Percentiles rank a stretch among this genome's conserved stretches.
These are phyloP conservation scores for Chinchilla lanigera DNA, from an alignment of 2,113 vertebrate species.

Conservation along the genomic window DNA sequence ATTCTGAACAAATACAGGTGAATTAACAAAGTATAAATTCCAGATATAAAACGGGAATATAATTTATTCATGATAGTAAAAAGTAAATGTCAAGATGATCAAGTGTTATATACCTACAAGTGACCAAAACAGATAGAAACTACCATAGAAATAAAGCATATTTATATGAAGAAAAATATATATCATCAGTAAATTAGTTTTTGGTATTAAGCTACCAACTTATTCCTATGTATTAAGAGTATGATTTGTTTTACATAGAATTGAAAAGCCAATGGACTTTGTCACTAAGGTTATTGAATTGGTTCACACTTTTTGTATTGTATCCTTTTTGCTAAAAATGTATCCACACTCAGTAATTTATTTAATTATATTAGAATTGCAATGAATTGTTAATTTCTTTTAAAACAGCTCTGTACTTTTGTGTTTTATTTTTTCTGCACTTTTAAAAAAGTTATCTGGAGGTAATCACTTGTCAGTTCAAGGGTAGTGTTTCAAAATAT, in stretches of 20 bases:
- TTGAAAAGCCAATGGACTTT: background rate
- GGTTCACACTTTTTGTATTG: background rate
- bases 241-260: background rate
- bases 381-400: background rate
- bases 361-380: background rate
- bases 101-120: background rate
- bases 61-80: background rate
- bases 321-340: background rate
- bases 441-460: background rate
- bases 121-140: background rate
- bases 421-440: background rate
- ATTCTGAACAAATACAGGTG: background rate
- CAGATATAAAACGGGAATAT: background rate
- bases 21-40: background rate
- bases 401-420: background rate
- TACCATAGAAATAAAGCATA: background rate
- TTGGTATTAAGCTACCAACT: background rate
- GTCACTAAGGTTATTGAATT: background rate
- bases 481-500: background rate
- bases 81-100: background rate
- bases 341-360: background rate
- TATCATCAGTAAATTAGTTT: background rate
- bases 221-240: background rate
- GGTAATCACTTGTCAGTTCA: background rate
- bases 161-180: conserved; percentile 2